These are phyloP conservation scores for Drosophila paramelanica DNA, from an alignment of 2,888 invertebrate species.

Conservation along the genomic window DNA sequence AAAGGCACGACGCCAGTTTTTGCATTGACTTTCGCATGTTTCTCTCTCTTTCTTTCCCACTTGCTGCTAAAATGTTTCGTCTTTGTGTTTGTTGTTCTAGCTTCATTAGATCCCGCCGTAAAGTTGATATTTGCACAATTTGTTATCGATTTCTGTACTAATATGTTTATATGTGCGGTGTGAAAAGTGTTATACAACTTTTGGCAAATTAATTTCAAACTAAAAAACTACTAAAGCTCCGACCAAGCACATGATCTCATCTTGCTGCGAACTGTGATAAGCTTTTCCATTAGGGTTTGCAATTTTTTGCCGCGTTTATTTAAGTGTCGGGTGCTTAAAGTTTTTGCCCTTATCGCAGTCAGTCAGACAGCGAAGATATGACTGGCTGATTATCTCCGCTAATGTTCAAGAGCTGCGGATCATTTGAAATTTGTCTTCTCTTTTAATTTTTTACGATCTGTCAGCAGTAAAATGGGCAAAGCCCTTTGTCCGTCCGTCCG, in stretches of 20 bases:
- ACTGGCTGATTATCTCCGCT: slow-evolving; percentile 14
- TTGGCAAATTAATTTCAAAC: slow-evolving; percentile 53
- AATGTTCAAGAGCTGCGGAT: slow-evolving; percentile 4
- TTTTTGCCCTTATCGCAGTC: slow-evolving; percentile 8
- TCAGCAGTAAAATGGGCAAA: slow-evolving; percentile 12
- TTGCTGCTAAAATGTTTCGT: slow-evolving; percentile 27
- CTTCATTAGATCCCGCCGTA: slow-evolving; percentile 25
- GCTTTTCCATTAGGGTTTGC: slow-evolving; percentile 1
- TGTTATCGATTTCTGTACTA: slow-evolving; percentile 38
- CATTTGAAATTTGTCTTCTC: not conserved
- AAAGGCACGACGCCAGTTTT: slow-evolving; percentile 52
- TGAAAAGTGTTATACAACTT: slow-evolving; percentile 17
- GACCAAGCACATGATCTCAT: slow-evolving; percentile 66
- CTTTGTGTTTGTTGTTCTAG: slow-evolving; percentile 43
- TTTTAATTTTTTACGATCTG: not conserved
- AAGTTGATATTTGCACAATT: slow-evolving; percentile 53
- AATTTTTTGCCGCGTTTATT: slow-evolving; percentile 1
- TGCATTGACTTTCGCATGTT: not conserved
- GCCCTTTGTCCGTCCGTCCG: slow-evolving; percentile 3
- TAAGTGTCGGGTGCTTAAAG: slow-evolving; percentile 12
- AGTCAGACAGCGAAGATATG: slow-evolving; percentile 10
- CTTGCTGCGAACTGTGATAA: slow-evolving; percentile 21
- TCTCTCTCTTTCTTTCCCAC: not conserved
- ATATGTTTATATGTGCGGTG: not conserved
- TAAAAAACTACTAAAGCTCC: slow-evolving; percentile 49